phyloP scores from a whole-genome alignment of 2,113 vertebrate genomes.

The Polypterus bichir region DNA sequence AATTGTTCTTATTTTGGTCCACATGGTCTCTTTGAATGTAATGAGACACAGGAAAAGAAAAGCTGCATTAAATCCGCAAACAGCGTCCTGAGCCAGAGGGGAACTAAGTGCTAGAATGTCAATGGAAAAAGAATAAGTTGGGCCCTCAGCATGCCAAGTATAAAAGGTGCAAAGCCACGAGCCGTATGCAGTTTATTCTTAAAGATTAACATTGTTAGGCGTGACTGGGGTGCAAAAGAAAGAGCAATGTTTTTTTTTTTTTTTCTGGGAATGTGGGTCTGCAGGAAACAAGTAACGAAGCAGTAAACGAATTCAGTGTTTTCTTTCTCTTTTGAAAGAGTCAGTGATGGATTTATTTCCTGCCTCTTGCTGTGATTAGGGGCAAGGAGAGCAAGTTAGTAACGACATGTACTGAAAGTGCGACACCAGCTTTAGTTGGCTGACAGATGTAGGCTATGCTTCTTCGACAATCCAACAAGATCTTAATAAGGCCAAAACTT shows the following conservation, averaged over 20 bases:
- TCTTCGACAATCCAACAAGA: too few relatives aligned
- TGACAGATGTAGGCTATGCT: too few relatives aligned
- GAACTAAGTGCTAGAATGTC: neutral
- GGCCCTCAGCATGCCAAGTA: neutral
- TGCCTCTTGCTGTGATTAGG: neutral
- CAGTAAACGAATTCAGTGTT: neutral
- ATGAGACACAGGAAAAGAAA: neutral
- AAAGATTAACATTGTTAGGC: neutral
- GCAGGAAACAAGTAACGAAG: neutral
- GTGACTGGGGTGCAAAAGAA: neutral
- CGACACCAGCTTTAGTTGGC: too few relatives aligned
- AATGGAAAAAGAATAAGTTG: neutral
- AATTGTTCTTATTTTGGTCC: neutral
- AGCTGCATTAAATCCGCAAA: neutral
- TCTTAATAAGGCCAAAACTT: too few relatives aligned
- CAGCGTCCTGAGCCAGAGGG: neutral
- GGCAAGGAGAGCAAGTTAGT: neutral
- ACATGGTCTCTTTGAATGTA: neutral
- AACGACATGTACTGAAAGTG: too few relatives aligned
- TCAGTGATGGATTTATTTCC: neutral
- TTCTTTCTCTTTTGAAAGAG: neutral
- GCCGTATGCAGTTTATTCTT: neutral
- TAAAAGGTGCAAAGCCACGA: neutral
- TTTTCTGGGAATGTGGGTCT: neutral
- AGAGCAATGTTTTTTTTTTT: neutral